Conservation (phyloP, 1,140 invertebrate genomes). For the Drosophila baimaii region DNA sequence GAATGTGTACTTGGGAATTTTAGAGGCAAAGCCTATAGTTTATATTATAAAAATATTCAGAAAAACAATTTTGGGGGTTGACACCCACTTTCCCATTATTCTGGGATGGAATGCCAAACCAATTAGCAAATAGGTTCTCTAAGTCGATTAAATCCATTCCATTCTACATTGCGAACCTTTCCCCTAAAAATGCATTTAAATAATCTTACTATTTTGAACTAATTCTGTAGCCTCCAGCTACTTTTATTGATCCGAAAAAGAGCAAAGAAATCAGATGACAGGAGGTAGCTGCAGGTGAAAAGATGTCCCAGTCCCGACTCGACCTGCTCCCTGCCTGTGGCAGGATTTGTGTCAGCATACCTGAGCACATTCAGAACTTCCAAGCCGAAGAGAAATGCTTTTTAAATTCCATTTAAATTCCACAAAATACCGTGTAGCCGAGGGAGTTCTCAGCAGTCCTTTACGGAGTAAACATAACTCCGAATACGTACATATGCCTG, state of each 20-base stretch:
- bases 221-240: conserved; percentile 23
- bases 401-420: conserved; percentile 68
- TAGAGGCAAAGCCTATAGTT: too few relatives aligned
- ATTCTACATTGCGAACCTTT: neutral
- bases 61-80: too few relatives aligned
- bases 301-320: neutral
- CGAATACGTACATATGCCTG: conserved; percentile 11
- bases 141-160: neutral
- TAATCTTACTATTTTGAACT: neutral
- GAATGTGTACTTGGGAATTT: neutral
- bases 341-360: conserved; percentile 27
- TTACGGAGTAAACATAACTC: conserved; percentile 18
- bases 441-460: conserved; percentile 18
- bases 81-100: too few relatives aligned
- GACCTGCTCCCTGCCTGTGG: conserved; percentile 1
- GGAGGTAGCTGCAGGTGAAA: conserved; percentile 2
- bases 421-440: conserved; percentile 35
- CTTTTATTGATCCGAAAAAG: conserved; percentile 45
- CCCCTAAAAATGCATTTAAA: neutral
- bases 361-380: conserved; percentile 1
- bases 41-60: too few relatives aligned
- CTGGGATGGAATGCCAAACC: neutral
- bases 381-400: conserved; percentile 25
- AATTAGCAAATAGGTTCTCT: neutral
- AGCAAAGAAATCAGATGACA: conserved; percentile 44